These are phyloP conservation scores for Rapana venosa DNA, from an alignment of 2,888 invertebrate species.

Conservation along the genomic window DNA sequence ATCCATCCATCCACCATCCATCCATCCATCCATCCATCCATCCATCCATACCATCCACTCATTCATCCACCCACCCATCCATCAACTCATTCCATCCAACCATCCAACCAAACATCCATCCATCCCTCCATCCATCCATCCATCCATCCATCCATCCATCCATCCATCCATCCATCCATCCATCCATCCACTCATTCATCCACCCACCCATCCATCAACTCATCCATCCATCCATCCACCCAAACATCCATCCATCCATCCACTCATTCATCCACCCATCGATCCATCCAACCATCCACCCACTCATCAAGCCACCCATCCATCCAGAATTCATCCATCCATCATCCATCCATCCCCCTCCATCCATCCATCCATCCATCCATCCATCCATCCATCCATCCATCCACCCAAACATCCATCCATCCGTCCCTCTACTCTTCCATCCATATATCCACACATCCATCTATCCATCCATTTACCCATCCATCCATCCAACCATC, in stretches of 20 bases:
- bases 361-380: not conserved
- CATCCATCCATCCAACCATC: not conserved
- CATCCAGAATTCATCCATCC: too few relatives aligned
- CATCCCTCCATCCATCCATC: not conserved
- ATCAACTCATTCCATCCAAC: not conserved
- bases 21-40: not conserved
- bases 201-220: not conserved
- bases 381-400: not conserved
- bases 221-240: not conserved
- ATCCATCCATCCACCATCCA: too few relatives aligned
- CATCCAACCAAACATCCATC: conserved; percentile 7
- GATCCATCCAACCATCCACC: not conserved
- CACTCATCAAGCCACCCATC: too few relatives aligned
- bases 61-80: not conserved
- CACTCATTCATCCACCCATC: not conserved
- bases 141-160: not conserved
- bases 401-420: not conserved
- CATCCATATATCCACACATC: not conserved
- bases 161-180: not conserved
- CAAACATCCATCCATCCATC: not conserved
- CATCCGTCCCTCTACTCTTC: not conserved
- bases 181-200: not conserved
- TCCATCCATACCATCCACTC: too few relatives aligned
- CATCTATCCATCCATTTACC: not conserved
- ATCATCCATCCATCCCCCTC: too few relatives aligned